Evolutionary conservation across 2,888 invertebrate species (phyloP).

Genomic region (Phaonia tiefii): DNA sequence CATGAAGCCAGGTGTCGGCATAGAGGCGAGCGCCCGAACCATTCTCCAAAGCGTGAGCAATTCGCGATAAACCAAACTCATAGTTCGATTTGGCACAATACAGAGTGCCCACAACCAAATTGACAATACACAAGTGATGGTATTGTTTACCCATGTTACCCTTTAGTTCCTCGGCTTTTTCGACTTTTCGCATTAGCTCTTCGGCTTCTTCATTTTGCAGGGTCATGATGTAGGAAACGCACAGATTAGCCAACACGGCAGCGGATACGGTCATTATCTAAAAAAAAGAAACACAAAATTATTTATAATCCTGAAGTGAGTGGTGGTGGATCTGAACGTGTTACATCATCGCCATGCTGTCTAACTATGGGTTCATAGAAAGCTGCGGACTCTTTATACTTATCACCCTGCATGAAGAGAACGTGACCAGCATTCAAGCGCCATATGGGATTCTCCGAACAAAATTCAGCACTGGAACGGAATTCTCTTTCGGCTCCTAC

Average conservation of each 20-base stretch:
- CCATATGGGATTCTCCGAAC: slow-evolving; percentile 98
- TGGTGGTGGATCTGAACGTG: slow-evolving; percentile 58
- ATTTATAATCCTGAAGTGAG: neutral
- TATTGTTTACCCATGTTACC: slow-evolving; percentile 93
- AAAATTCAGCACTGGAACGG: slow-evolving; percentile 97
- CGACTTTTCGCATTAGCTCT: slow-evolving; percentile 98
- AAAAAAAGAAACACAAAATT: slow-evolving; percentile 61
- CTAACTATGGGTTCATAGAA: slow-evolving; percentile 99
- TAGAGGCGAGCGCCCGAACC: slow-evolving; percentile 87
- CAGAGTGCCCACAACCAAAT: slow-evolving; percentile 98
- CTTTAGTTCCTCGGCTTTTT: slow-evolving; percentile 97
- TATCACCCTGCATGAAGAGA: slow-evolving; percentile 99
- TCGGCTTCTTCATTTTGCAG: slow-evolving; percentile 99
- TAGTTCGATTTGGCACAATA: slow-evolving; percentile 99
- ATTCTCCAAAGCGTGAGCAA: slow-evolving; percentile 92
- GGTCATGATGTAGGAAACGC: slow-evolving; percentile 99
- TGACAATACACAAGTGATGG: slow-evolving; percentile 98
- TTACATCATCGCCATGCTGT: slow-evolving; percentile 93
- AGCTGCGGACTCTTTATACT: slow-evolving; percentile 98
- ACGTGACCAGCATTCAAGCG: slow-evolving; percentile 99
- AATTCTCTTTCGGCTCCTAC: slow-evolving; percentile 98
- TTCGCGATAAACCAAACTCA: slow-evolving; percentile 98
- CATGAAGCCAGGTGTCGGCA: slow-evolving; percentile 99
- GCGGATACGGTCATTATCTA: slow-evolving; percentile 96
- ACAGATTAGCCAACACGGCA: slow-evolving; percentile 98